Base-by-base conservation (phyloP, 1,140 invertebrate species). In the Eumaeus atala region DNA sequence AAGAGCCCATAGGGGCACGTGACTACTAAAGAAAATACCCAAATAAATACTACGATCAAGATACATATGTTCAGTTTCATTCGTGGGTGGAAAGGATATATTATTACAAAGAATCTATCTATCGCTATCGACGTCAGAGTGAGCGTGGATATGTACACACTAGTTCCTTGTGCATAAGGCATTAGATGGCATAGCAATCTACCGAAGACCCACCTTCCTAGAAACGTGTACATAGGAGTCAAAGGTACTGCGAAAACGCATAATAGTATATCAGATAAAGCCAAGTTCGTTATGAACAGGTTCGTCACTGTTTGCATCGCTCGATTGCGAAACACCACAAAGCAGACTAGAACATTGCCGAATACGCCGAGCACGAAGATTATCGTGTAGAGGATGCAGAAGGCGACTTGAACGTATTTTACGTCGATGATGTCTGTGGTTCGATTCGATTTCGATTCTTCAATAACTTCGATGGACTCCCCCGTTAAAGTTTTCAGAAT, bases 291-390 rank as follows among this genome's bases (percentile, higher is more conserved):
- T 67, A 99, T 99, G 84, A 99, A 99, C 34, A 98, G 92, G 78
- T 99, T 99, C 0, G 98, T 99, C 0, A 99, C 98, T 0, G 97
- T 98, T 72, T 98, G 97, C 98, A 99, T 99, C 11, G 95, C 92
- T 48, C 92, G 93, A 79, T 98, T 99, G 3, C 95, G 89, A 0
- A 94, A 90, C 0, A 99, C 97, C 1, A 99, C 96, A 79, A 94
- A 97, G 70, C 95, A 96, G 6, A 99, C 98, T 1, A 99, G 84
- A 0, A 94, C 91, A 84, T 99, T 99, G 0, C 98, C 98, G 62
- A 95, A 94, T 0, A 99, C 86, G 1, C 97, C 97, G 14, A 98
- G 85, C 0, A 95, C 86, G 77, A 98, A 98, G 21, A 98, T 97
- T 0, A 92, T 89, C 0, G 91, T 90, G 84, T 99, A 99, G n/a